Evolutionary conservation across 2,113 vertebrate genomes (phyloP), one percentile per base, ranked within the genome.

Genomic region (Coreoperca whiteheadi): DNA sequence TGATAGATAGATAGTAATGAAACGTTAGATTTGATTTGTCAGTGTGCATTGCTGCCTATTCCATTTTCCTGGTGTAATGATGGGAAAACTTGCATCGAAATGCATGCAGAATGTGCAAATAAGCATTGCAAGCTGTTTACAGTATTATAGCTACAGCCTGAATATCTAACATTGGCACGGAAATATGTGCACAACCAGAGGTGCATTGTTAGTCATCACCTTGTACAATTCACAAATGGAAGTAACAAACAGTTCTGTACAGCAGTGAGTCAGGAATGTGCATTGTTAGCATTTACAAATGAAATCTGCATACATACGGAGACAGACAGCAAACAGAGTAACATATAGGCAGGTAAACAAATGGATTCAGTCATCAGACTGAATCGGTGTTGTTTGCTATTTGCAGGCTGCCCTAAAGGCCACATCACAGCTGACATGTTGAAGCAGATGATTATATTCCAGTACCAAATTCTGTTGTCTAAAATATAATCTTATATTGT

Each of bases 351-450:
- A 51, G 25, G 70, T 59, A 34, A 43, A 81, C 28, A 21, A 34
- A 72, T 43, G 9, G 32, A 77, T 77, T 78, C 25, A 50, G 46
- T 60, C 43, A 78, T 30, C n/a, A 68, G 60, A 28, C 23, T 39
- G 6, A 41, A 41, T 9, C 48, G 34, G 34, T 10, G 39, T 20
- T 39, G 32, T 69, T 32, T 50, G 53, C 37, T 53, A 15, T 51
- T 37, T 30, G 46, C 50, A 56, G 23, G 61, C 28, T 68, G 50
- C 23, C 14, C 46, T 48, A n/a, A 18, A 72, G 53, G 37, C 32
- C 39, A 28, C 69, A 56, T 75, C 60, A 71, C 60, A 61, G 30
- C 34, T 79, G 50, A 54, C 46, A 74, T 68, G 46, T 56, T 77
- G 12, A 75, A 50, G 12, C 70, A 50, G 14, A 21, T 21, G 16